Conservation (phyloP, 30 jellyfish, hydroid and myxozoan species). For the Nemopilema nomurai region DNA sequence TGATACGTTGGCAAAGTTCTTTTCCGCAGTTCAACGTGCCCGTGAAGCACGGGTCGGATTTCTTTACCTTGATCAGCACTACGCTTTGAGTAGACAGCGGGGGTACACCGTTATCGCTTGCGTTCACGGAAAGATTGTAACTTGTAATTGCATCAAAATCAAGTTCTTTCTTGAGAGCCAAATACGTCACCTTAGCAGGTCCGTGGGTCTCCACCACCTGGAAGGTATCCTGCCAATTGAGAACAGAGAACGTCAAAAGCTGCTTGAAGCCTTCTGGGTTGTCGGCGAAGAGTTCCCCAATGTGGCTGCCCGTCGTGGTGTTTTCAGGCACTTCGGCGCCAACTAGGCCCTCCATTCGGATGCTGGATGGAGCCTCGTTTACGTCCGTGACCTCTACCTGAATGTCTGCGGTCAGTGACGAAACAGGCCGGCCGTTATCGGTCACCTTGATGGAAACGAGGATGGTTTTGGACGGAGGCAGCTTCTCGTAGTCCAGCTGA, state of each 20-base stretch:
- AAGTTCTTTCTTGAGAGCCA: constrained; percentile 56
- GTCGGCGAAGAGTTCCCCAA: constrained; percentile 79
- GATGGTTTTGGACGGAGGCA: constrained; percentile 45
- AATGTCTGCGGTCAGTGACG: constrained; percentile 41
- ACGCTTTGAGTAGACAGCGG: constrained; percentile 67
- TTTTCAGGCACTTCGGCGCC: constrained; percentile 56
- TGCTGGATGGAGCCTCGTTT: constrained; percentile 84
- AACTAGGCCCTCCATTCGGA: constrained; percentile 36
- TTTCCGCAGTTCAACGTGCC: constrained; percentile 51
- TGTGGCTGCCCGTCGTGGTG: constrained; percentile 37
- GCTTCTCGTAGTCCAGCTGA: constrained; percentile 68
- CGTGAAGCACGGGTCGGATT: constrained; percentile 74
- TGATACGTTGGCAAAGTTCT: constrained; percentile 72
- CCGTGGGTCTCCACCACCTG: constrained; percentile 48
- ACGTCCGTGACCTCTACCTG: constrained; percentile 71
- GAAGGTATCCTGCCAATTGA: constrained; percentile 57
- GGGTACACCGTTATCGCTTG: constrained; percentile 81
- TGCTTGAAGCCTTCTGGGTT: constrained; percentile 85
- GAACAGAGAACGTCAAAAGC: constrained; percentile 22
- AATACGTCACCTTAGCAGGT: constrained; percentile 61
- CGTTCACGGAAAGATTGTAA: constrained; percentile 55
- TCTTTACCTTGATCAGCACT: constrained; percentile 26
- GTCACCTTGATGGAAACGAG: constrained; percentile 51
- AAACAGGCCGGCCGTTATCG: constrained; percentile 68
- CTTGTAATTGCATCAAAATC: constrained; percentile 17